phyloP scores from a whole-genome alignment of 2,888 invertebrate genomes.

The Drosophila hamatofila region DNA sequence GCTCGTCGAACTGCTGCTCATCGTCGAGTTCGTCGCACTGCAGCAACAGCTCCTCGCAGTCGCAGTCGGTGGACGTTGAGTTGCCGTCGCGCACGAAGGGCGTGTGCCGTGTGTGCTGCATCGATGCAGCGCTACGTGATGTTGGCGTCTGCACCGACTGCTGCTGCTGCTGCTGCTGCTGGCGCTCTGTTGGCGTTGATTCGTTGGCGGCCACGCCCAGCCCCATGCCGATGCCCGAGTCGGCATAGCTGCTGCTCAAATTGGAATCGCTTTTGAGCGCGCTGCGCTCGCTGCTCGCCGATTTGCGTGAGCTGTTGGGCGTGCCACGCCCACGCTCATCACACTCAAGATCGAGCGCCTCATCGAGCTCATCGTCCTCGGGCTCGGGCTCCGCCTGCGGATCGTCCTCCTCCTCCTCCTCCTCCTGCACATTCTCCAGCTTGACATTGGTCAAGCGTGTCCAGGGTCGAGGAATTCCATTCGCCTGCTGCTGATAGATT shows the following conservation, averaged over 20 bases:
- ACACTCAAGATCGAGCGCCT: constrained; percentile 60
- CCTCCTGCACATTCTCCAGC: constrained; percentile 81
- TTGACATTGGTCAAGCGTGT: constrained; percentile 75
- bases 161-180: constrained; percentile 29
- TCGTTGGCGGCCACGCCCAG: constrained; percentile 1
- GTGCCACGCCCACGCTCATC: constrained; percentile 49
- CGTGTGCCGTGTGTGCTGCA: constrained; percentile 45
- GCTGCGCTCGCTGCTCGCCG: constrained; percentile 71
- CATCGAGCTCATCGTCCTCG: constrained; percentile 62
- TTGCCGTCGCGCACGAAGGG: constrained; percentile 82
- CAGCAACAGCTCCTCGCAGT: constrained; percentile 83
- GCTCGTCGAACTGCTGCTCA: constrained; percentile 70
- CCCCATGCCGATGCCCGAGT: constrained; percentile 80
- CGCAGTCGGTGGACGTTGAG: constrained; percentile 77
- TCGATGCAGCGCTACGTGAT: constrained; percentile 47
- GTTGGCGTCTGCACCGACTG: constrained; percentile 33
- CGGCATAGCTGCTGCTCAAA: constrained; percentile 82
- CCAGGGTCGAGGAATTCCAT: constrained; percentile 53
- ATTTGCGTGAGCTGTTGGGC: constrained; percentile 59
- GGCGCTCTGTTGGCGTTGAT: neutral
- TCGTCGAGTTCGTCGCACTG: constrained; percentile 83
- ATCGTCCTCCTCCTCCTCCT: constrained; percentile 59
- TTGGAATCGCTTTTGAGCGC: constrained; percentile 82
- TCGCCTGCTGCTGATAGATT: constrained; percentile 66
- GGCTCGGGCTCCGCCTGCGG: constrained; percentile 45